Conservation (phyloP, 2,113 vertebrate species). For the Campylomormyrus numenius region DNA sequence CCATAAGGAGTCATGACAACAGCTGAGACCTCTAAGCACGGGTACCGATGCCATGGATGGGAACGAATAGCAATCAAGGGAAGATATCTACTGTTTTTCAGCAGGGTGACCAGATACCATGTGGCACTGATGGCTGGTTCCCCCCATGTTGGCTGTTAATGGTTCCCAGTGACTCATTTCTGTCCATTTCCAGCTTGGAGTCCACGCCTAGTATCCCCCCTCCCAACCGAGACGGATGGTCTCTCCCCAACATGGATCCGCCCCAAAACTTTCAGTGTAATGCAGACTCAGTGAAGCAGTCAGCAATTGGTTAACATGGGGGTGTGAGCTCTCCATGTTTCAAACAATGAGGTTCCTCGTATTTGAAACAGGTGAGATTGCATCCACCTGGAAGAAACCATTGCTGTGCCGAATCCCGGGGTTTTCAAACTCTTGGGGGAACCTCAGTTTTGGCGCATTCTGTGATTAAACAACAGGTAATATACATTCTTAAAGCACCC, state of each 20-base stretch:
- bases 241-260: not conserved
- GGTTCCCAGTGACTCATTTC: conserved; percentile 23
- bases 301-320: not conserved
- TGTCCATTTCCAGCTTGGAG: not conserved
- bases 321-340: not conserved
- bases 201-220: not conserved
- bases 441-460: not conserved
- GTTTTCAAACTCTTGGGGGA: not conserved
- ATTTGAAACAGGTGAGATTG: not conserved
- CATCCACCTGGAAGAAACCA: not conserved
- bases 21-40: conserved; percentile 17
- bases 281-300: not conserved
- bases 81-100: conserved; percentile 44
- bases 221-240: not conserved
- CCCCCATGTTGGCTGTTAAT: conserved; percentile 36
- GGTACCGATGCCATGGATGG: conserved; percentile 35
- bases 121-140: not conserved
- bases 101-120: not conserved
- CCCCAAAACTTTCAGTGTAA: not conserved
- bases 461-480: not conserved
- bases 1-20: not conserved
- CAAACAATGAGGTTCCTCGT: not conserved
- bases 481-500: not conserved
- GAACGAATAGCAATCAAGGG: conserved; percentile 39
- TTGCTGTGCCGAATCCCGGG: not conserved